Evolutionary conservation across 2,113 vertebrate genomes (phyloP).

Genomic region (Baryphthengus martii): DNA sequence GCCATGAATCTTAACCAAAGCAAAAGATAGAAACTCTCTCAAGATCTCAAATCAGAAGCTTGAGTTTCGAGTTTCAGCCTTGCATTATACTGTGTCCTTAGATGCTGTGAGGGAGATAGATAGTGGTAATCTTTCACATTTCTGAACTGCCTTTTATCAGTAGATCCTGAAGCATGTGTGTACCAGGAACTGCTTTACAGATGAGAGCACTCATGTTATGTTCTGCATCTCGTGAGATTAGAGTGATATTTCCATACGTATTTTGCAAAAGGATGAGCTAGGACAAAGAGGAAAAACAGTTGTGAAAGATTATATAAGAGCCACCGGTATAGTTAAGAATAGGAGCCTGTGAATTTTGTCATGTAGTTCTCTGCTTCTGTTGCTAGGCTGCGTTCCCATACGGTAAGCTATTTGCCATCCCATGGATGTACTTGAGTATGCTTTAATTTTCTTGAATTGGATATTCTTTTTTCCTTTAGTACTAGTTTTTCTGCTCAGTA

Average conservation of each 20-base stretch:
- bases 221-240: neutral
- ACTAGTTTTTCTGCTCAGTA: neutral
- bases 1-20: neutral
- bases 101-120: neutral
- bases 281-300: neutral
- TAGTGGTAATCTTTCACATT: neutral
- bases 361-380: neutral
- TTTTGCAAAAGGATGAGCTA: neutral
- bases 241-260: neutral
- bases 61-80: neutral
- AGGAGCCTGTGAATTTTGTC: neutral
- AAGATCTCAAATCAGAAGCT: neutral
- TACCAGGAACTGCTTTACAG: neutral
- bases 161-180: neutral
- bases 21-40: neutral
- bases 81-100: neutral
- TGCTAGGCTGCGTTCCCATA: neutral
- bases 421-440: neutral
- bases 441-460: neutral
- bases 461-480: neutral
- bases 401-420: neutral
- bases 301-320: neutral
- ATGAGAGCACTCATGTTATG: neutral
- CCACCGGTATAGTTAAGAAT: neutral
- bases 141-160: neutral